Base-by-base conservation (phyloP, 1,140 invertebrate genomes). In the Charaxes varanes region DNA sequence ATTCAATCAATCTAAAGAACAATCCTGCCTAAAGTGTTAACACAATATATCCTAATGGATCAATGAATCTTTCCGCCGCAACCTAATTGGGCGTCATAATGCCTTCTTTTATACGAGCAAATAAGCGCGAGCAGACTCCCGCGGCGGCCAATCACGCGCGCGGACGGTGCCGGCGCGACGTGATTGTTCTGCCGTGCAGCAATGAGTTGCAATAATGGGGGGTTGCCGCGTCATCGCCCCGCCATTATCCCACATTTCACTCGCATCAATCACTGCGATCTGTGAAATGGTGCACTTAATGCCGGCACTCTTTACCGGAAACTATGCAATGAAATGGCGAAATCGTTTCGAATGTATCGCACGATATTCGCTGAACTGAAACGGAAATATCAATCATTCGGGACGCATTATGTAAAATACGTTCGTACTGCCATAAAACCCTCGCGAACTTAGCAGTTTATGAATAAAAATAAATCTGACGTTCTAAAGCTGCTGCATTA, bases 251-350 rank as follows among this genome's bases (percentile, higher is more conserved):
- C n/a, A 8, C 35, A 33, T 41, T 47, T 47, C 31, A 26, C 21
- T 28, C 41, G 35, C 47, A 44, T 51, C 47, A 50, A 50, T 50
- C 47, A 50, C 35, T 17, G 5, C 14, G 34, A 36, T 31, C 16
- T 13, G 15, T 17, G 32, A 40, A 44, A 42, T 37, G 32, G 12
- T 32, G 22, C 28, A 32, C 15, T 36, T 36, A 22, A 23, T 21
- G 27, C 21, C 10, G 22, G 30, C 30, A 16, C 14, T n/a, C 11
- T 3, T 18, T 11, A 26, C 30, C 4, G n/a, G n/a, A 10, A 26
- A 17, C 8, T 18, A 8, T 15, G 11, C 12, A 26, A 24, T 19
- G 6, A 18, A 18, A 11, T 30, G 15, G 22, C 11, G 6, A 10
- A 15, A 13, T 36, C 26, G 24, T 22, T 26, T 24, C n/a, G 8